phyloP scores from a whole-genome alignment of 2,113 vertebrate genomes.

The Paradisaea rubra region DNA sequence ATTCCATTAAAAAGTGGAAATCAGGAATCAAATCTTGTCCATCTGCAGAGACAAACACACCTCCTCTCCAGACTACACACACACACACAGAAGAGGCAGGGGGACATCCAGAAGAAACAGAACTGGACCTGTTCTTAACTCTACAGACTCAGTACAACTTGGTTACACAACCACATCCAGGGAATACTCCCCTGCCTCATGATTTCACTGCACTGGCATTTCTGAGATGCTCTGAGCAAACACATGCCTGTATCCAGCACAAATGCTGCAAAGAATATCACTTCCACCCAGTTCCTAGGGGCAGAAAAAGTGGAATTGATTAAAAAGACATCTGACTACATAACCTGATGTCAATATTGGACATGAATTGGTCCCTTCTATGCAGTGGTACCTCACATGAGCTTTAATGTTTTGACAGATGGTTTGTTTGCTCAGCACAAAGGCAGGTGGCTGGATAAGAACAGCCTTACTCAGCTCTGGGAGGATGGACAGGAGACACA shows the following conservation, averaged over 20 bases:
- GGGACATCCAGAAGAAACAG: background rate
- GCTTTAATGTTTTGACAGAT: conserved; percentile 13
- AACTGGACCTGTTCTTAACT: background rate
- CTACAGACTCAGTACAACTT: background rate
- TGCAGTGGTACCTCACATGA: background rate
- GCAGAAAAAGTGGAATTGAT: background rate
- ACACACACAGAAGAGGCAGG: fast-evolving
- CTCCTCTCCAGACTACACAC: background rate
- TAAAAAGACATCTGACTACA: background rate
- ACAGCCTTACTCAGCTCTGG: conserved; percentile 4
- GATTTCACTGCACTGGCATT: background rate
- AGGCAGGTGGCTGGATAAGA: background rate
- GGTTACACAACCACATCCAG: background rate
- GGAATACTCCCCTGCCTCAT: background rate
- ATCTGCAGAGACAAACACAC: background rate
- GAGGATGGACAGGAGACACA: background rate
- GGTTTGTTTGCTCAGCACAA: background rate
- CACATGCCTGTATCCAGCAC: background rate
- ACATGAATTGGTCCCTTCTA: background rate
- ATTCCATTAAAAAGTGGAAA: background rate
- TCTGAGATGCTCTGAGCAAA: conserved; percentile 12
- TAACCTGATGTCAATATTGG: background rate
- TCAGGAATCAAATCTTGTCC: background rate
- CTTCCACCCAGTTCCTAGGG: background rate
- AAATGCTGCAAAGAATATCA: background rate